Evolutionary conservation across 2,797 vertebrate genomes (phyloP), one percentile per base, ranked within the genome.

Genomic region (Cephalopachus bancanus): DNA sequence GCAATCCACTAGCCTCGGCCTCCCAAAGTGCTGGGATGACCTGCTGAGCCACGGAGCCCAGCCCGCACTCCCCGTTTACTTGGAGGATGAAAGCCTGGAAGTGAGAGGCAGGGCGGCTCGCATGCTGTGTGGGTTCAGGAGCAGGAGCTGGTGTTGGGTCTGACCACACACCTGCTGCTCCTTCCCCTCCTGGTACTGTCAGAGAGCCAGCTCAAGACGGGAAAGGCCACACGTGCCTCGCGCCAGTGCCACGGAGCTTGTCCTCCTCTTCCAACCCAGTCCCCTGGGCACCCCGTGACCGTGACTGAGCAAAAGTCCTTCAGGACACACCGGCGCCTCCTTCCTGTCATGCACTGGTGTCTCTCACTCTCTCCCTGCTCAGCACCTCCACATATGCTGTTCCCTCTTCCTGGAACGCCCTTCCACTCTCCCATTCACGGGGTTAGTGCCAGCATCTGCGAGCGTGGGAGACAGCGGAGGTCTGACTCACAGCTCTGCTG

Each of bases 81-180:
- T n/a, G 8, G 0, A 12, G 33, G 78, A 57, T 24, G 49, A 67
- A 37, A 71, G 22, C 3, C 51, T 53, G 0, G n/a, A n/a, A 3
- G 26, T 37, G 17, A 15, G 30, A 1, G 5, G 28, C 0, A 4
- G 72, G 10, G 33, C 0, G 7, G 83, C 60, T 62, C 11, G 37
- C 10, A 16, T 1, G 11, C 37, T 20, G 11, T 33, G 57, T 22
- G 0, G 44, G 37, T 37, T 51, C 86, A 53, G 44, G 37, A 49
- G 19, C 62, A 1, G 20, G 33, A 11, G 37, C 55, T n/a, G 0
- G 19, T 5, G 0, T 19, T 26, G 6, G 24, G 71, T 53, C 33
- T 30, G 75, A 79, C 30, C 37, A 6, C 22, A 1, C 1, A 0
- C 17, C 14, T 12, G 2, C n/a, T 55, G 65, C 9, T 9, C 37